Conservation (phyloP, 2,113 vertebrate genomes). For the Stigmatopora nigra region DNA sequence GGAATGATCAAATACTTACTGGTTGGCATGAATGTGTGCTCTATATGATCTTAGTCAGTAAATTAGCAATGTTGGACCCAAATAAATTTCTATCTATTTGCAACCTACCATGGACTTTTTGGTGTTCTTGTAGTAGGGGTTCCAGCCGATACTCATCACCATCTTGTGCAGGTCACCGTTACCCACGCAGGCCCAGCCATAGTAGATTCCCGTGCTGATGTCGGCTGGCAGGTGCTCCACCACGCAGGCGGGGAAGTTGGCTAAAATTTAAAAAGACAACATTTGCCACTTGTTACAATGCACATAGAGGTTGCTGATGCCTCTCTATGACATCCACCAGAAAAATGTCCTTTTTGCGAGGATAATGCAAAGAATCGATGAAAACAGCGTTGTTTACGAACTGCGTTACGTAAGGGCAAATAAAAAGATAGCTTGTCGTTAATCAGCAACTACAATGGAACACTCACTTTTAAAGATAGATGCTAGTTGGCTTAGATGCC, state of each 20-base stretch:
- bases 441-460: not conserved
- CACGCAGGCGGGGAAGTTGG: constrained; percentile 87
- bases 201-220: constrained; percentile 89
- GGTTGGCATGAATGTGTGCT: not conserved
- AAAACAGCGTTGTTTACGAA: not conserved
- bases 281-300: not conserved
- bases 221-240: constrained; percentile 87
- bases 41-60: not conserved
- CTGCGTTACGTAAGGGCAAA: not conserved
- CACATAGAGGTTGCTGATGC: not conserved
- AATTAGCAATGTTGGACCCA: too few relatives aligned
- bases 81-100: not conserved
- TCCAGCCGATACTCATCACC: constrained; percentile 98
- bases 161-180: constrained; percentile 87
- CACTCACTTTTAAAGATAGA: not conserved
- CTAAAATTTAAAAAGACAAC: constrained; percentile 55
- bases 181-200: constrained; percentile 88
- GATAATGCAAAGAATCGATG: not conserved
- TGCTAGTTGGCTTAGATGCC: too few relatives aligned
- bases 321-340: not conserved
- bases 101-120: constrained; percentile 92
- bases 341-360: not conserved
- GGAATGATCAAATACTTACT: not conserved
- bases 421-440: not conserved
- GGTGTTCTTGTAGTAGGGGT: constrained; percentile 92